Evolutionary conservation across 2,113 vertebrate genomes (phyloP), one percentile per base, ranked within the genome.

Genomic region (Cochlearius cochlearius): DNA sequence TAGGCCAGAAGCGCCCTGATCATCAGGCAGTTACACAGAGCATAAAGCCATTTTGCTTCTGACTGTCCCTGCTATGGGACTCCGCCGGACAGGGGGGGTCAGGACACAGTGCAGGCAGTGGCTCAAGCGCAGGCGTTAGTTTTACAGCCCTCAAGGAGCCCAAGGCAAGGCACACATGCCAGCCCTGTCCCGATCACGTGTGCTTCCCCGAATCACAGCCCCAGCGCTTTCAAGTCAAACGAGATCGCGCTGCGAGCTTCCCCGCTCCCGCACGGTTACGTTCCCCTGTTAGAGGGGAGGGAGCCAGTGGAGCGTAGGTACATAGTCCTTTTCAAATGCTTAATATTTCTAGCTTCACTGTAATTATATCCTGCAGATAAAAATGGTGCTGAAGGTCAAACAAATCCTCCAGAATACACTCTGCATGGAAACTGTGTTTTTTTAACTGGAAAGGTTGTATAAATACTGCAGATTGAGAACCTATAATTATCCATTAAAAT

Each of bases 401-500:
- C 67, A 97, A 96, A 94, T 90, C 86, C 81, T 97, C 77, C 58
- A 94, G 77, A 96, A 79, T 43, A 91, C 32, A 52, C 29, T 82
- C 84, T 62, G 49, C 71, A 71, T 69, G 92, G 93, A 96, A 96
- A 96, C 58, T 81, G 19, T 18, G 60, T 69, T 19, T 87, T 92
- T 94, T 84, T 34, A 82, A 91, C 67, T 96, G 67, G 77, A 95
- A 97, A 95, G 58, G 69, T 79, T 96, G 83, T 95, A 76, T 83
- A 97, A 96, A 97, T 95, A 95, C 36, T 94, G 84, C 74, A 92
- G 87, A 91, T 76, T 76, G 41, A 90, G 58, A 96, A 95, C 84
- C 41, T 95, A 47, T 90, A 96, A 97, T 97, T 96, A 93, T 43
- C 94, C 81, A 88, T 91, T 97, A 66, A 96, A 96, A 91, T 92